Evolutionary conservation across 2,113 vertebrate genomes (phyloP), one percentile per base, ranked within the genome.

Genomic region (Mustelus asterias): DNA sequence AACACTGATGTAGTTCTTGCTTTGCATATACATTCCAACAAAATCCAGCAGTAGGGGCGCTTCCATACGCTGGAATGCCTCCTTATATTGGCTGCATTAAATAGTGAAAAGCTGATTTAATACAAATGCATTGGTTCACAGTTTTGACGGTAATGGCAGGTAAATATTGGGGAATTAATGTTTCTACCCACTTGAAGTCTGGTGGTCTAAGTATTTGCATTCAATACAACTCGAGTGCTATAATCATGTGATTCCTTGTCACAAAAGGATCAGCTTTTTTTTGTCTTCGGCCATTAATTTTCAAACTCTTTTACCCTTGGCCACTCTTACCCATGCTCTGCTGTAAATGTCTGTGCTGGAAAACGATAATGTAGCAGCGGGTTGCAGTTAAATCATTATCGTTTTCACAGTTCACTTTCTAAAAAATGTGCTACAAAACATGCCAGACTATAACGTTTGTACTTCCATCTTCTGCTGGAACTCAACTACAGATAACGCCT

Each of bases 391-490:
- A 6, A 95, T 76, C 76, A 95, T 4, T 54, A 29, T 18, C 69
- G 29, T 41, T 69, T 76, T 22, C 69, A 33, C 3, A 0, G 5
- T 2, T 54, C 5, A 3, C 48, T 54, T 54, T 54, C 48, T 54
- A 54, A 54, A 70, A 95, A 95, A 48, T 94, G 92, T 94, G 67
- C 67, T 33, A 13, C 41, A 14, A 44, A 94, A 26, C 65, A 44
- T 41, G 33, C 22, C 14, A 24, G 22, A 5, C 8, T 94, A 7
- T 44, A 29, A 95, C 33, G 44, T 44, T 29, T 33, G 48, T 95
- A 72, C 37, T 70, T 72, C 94, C 69, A 95, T 95, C 16, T 67
- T 67, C 93, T 95, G 44, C 44, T 95, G 67, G 94, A 76, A 54
- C 16, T 48, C 26, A 44, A 94, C 18, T 72, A 37, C 65, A 41